Evolutionary conservation across 2,797 vertebrate genomes (phyloP).

Genomic region (Otolemur crassicaudatus): DNA sequence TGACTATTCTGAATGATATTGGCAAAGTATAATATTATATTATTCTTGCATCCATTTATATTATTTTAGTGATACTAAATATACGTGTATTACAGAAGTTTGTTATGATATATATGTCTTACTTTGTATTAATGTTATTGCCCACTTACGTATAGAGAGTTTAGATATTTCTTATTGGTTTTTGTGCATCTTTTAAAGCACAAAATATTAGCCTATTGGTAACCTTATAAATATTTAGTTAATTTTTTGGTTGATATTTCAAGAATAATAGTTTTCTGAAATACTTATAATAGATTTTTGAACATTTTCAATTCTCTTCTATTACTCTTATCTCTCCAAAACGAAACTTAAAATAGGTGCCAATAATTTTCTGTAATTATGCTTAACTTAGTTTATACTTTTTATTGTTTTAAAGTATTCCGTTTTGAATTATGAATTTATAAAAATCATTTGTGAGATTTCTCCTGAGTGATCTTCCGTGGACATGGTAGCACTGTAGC

Average conservation of each 20-base stretch:
- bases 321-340: neutral
- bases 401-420: conserved; percentile 40
- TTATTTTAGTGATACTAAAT: neutral
- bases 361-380: neutral
- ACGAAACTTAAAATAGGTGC: neutral
- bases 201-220: neutral
- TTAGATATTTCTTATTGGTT: neutral
- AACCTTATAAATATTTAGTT: neutral
- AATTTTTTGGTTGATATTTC: conserved; percentile 20
- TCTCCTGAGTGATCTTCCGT: conserved; percentile 32
- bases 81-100: neutral
- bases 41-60: neutral
- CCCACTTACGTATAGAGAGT: neutral
- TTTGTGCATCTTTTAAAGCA: neutral
- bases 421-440: neutral
- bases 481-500: neutral
- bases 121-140: neutral
- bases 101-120: conserved; percentile 20
- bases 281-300: conserved; percentile 20
- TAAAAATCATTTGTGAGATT: conserved; percentile 12
- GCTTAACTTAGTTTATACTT: conserved; percentile 4
- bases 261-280: conserved; percentile 36
- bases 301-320: neutral
- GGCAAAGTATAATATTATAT: neutral
- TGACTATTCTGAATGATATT: neutral